These are phyloP conservation scores for Agrotis puta DNA, from an alignment of 2,888 invertebrate genomes.

Conservation along the genomic window DNA sequence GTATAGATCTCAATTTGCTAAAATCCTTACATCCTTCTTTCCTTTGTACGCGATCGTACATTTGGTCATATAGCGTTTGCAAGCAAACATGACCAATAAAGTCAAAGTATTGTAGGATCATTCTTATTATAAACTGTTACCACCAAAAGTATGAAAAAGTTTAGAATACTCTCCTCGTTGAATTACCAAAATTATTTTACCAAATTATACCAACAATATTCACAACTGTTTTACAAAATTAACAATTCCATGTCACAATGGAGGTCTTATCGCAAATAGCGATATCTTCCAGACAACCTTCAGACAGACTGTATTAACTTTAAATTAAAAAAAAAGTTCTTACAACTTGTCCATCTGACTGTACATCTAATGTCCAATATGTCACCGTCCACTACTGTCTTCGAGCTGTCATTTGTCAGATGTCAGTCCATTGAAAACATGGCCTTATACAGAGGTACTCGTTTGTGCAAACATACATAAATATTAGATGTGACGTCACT, in stretches of 20 bases:
- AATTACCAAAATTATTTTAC: too few relatives aligned
- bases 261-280: too few relatives aligned
- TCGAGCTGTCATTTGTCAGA: conserved; percentile 60
- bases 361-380: conserved; percentile 47
- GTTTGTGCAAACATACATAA: conserved; percentile 54
- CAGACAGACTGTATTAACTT: too few relatives aligned
- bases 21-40: too few relatives aligned
- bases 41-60: too few relatives aligned
- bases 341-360: conserved; percentile 33
- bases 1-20: too few relatives aligned
- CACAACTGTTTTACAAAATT: too few relatives aligned
- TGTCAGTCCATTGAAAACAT: conserved; percentile 59
- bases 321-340: neutral
- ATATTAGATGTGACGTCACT: conserved; percentile 50
- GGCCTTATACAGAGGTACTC: conserved; percentile 49
- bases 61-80: too few relatives aligned
- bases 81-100: neutral
- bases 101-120: neutral
- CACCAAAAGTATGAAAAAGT: neutral
- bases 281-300: too few relatives aligned
- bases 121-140: neutral
- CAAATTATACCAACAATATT: neutral
- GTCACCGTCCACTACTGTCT: conserved; percentile 53
- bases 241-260: too few relatives aligned
- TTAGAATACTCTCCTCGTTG: neutral